phyloP scores from a whole-genome alignment of 2,113 vertebrate genomes.

The Xerus inauris region DNA sequence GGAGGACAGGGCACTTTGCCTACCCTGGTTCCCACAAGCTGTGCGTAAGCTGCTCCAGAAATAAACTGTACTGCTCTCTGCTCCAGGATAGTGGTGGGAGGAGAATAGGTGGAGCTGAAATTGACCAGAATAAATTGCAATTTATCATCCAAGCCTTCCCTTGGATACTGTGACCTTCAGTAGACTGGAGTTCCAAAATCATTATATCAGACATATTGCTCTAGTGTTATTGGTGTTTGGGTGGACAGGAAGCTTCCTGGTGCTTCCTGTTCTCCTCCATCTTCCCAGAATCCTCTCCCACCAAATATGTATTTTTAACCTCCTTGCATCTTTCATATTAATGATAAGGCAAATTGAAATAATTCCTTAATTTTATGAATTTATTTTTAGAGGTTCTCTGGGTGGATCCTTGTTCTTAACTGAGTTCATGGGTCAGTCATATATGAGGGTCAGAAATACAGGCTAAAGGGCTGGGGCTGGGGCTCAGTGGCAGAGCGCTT shows the following conservation, averaged over 20 bases:
- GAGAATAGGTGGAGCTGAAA: background rate
- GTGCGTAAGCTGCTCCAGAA: background rate
- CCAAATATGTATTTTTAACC: background rate
- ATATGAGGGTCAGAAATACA: background rate
- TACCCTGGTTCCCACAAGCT: background rate
- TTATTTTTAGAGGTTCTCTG: background rate
- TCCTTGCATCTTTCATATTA: background rate
- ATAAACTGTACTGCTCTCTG: background rate
- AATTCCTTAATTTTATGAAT: slow-evolving; percentile 14
- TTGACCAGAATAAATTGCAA: background rate
- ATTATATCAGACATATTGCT: background rate
- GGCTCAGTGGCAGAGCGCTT: too few species aligned
- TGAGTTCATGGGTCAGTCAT: background rate
- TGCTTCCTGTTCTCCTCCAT: background rate
- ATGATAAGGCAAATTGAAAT: slow-evolving; percentile 26
- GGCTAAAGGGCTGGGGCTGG: too few species aligned
- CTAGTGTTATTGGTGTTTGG: background rate
- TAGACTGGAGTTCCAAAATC: background rate
- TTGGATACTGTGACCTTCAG: background rate
- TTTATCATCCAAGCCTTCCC: background rate
- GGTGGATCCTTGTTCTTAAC: background rate
- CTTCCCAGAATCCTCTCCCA: background rate
- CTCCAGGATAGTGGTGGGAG: too few species aligned
- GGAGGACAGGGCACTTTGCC: too few species aligned
- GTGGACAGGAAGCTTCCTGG: background rate